Conservation (phyloP, 2,113 vertebrate genomes). For the Zeus faber region DNA sequence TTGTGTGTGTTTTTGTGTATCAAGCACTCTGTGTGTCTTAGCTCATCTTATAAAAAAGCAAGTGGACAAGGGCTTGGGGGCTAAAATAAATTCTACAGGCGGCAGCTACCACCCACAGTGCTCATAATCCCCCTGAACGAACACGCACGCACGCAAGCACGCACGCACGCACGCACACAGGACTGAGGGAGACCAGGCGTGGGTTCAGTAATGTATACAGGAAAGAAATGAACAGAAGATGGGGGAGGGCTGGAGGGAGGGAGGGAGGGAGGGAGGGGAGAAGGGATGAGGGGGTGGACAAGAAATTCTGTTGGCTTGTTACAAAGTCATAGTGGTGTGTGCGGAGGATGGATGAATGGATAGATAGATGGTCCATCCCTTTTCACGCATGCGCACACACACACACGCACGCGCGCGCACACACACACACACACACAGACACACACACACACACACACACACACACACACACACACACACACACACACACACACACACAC, state of each 20-base stretch:
- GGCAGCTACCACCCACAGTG: slow-evolving; percentile 31
- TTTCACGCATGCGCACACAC: no score
- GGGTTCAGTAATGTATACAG: slow-evolving; percentile 49
- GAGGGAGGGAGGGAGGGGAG: slow-evolving; percentile 38
- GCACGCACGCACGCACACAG: no score
- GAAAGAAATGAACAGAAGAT: no score
- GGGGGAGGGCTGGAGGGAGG: no score
- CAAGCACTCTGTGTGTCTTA: not conserved
- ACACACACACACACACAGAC: no score
- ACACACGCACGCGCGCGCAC: no score
- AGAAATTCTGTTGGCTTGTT: slow-evolving; percentile 38
- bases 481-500: no score
- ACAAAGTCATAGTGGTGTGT: slow-evolving; percentile 1
- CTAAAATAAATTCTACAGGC: slow-evolving; percentile 24
- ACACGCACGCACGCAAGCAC: no score
- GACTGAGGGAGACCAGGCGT: slow-evolving; percentile 30
- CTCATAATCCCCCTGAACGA: slow-evolving; percentile 12
- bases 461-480: no score
- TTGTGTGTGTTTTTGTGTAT: not conserved
- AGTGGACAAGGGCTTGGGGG: no score
- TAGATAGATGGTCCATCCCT: no score
- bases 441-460: no score
- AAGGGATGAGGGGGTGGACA: slow-evolving; percentile 29
- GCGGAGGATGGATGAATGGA: not conserved
- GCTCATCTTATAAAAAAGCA: not conserved